These are phyloP conservation scores for Papilio machaon DNA, from an alignment of 1,140 invertebrate genomes.

Conservation along the genomic window DNA sequence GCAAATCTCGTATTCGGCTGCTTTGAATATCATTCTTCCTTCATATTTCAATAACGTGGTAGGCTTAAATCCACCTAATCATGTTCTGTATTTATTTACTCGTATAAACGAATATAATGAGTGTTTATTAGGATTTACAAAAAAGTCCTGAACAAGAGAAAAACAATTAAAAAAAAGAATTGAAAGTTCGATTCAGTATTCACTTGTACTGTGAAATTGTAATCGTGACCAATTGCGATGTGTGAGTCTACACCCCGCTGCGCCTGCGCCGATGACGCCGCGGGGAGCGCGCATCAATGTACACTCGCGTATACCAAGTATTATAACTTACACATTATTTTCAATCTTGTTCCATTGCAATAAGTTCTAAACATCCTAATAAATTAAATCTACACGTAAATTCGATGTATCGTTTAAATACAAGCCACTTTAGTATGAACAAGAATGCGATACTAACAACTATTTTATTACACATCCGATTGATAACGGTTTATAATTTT, in stretches of 20 bases:
- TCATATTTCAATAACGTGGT: no score
- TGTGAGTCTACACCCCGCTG: slow-evolving; percentile 59
- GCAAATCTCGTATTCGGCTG: no score
- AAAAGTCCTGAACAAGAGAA: not conserved
- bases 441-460: slow-evolving; percentile 20
- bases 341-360: not conserved
- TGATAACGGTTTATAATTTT: slow-evolving; percentile 28
- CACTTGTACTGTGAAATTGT: slow-evolving; percentile 52
- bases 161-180: not conserved
- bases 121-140: not conserved
- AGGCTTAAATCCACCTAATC: no score
- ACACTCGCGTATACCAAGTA: slow-evolving; percentile 30
- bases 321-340: slow-evolving; percentile 38
- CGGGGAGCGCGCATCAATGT: slow-evolving; percentile 50
- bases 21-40: no score
- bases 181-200: not conserved
- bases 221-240: slow-evolving; percentile 70
- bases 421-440: slow-evolving; percentile 25
- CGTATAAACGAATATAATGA: not conserved
- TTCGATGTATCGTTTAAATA: slow-evolving; percentile 5
- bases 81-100: no score
- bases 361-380: not conserved
- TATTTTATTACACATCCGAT: slow-evolving; percentile 29
- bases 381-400: not conserved
- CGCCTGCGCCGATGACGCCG: slow-evolving; percentile 53